Conservation (phyloP, 2,113 vertebrate genomes). For the Dicerorhinus sumatrensis region DNA sequence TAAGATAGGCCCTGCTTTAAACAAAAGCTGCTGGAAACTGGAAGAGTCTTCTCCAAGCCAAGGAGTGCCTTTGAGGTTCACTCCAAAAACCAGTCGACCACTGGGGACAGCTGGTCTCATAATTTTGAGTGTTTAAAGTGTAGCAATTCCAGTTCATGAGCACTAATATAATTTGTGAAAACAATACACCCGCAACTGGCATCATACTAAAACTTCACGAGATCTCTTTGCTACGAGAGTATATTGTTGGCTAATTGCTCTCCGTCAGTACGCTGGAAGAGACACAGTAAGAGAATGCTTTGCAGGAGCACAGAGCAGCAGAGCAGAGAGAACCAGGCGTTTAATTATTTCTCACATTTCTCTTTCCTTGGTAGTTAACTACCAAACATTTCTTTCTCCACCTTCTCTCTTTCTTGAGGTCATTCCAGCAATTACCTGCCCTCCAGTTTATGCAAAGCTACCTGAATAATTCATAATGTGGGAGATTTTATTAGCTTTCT, state of each 20-base stretch:
- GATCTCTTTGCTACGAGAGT: not conserved
- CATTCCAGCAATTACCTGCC: slow-evolving; percentile 49
- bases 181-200: not conserved
- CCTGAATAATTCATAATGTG: slow-evolving; percentile 50
- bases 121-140: not conserved
- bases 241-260: not conserved
- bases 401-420: slow-evolving; percentile 69
- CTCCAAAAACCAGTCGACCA: not conserved
- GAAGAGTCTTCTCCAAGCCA: not conserved
- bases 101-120: not conserved
- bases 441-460: slow-evolving; percentile 6
- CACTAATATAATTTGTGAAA: not conserved
- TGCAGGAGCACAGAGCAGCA: not conserved
- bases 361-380: slow-evolving; percentile 56
- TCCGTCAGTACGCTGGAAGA: not conserved
- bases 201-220: not conserved
- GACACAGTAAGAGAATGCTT: not conserved
- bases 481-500: slow-evolving; percentile 32
- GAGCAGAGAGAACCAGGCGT: not conserved
- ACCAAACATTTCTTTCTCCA: slow-evolving; percentile 47
- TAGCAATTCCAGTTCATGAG: not conserved
- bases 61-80: slow-evolving; percentile 3
- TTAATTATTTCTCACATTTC: slow-evolving; percentile 35
- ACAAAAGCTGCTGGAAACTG: not conserved
- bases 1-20: not conserved